A percentile compares a stretch with the other conserved stretches of the same genome.
Conservation (phyloP, 2,113 vertebrate species). For the Chaetura pelagica region DNA sequence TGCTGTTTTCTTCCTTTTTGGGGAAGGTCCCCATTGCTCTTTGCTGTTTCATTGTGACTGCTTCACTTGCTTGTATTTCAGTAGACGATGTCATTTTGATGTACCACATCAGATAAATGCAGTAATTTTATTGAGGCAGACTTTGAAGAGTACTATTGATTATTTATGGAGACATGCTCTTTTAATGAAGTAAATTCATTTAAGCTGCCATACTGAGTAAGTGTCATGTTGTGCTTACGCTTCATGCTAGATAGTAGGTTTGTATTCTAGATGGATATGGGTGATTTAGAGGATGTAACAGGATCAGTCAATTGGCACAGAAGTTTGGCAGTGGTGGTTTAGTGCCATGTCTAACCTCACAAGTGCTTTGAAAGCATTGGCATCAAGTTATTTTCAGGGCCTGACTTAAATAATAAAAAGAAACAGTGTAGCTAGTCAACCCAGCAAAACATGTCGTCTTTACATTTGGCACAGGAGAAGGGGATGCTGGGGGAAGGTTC, state of each 20-base stretch:
- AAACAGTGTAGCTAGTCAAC: not conserved
- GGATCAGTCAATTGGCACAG: not conserved
- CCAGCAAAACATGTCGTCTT: not conserved
- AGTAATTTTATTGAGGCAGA: constrained; percentile 47
- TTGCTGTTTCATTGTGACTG: not conserved
- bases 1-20: not conserved
- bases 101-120: constrained; percentile 6
- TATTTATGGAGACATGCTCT: constrained; percentile 68
- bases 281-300: not conserved
- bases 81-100: not conserved
- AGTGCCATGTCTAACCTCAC: not conserved
- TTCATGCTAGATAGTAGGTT: not conserved
- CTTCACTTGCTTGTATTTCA: not conserved
- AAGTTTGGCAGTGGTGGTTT: not conserved
- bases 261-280: not conserved
- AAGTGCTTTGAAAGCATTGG: not conserved
- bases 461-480: not conserved
- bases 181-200: constrained; percentile 62
- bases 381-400: not conserved
- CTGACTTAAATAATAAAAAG: not conserved
- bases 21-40: not conserved
- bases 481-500: not conserved
- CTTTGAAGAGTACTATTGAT: constrained; percentile 64
- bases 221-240: not conserved
- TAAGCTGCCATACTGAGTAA: constrained; percentile 48